These are phyloP conservation scores for Brachirus orientalis DNA, from an alignment of 2,113 vertebrate species.

Conservation along the genomic window DNA sequence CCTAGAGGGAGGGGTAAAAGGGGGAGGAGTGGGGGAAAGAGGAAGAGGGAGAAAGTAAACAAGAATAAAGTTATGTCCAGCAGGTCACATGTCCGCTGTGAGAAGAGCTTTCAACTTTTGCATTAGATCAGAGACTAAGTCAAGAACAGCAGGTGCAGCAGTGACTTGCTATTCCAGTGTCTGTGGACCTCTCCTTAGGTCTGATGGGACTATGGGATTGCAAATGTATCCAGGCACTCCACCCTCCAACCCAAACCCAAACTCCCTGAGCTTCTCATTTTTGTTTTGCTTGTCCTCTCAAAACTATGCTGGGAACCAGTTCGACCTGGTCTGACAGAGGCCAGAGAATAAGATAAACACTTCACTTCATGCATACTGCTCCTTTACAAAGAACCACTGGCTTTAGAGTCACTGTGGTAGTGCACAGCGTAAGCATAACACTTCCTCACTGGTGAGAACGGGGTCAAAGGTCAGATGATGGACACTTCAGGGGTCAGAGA, in stretches of 20 bases:
- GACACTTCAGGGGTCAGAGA: slow-evolving; percentile 47
- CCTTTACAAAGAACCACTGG: slow-evolving; percentile 69
- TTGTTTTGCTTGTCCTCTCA: slow-evolving; percentile 77
- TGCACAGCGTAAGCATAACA: slow-evolving; percentile 46
- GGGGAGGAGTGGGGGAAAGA: slow-evolving; percentile 36
- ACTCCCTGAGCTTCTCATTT: slow-evolving; percentile 24
- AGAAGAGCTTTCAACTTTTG: slow-evolving; percentile 34
- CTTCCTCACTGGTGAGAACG: slow-evolving; percentile 58
- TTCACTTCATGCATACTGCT: slow-evolving; percentile 77
- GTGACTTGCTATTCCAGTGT: background rate
- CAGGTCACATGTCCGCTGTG: slow-evolving; percentile 23
- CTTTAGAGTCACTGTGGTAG: slow-evolving; percentile 34
- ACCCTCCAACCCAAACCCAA: slow-evolving; percentile 27
- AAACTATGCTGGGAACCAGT: slow-evolving; percentile 79
- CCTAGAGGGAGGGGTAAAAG: slow-evolving; percentile 52
- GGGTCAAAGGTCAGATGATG: slow-evolving; percentile 61
- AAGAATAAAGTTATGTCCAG: slow-evolving; percentile 32
- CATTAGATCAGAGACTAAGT: slow-evolving; percentile 55
- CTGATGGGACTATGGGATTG: slow-evolving; percentile 4
- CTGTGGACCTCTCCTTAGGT: background rate
- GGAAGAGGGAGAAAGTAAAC: slow-evolving; percentile 54
- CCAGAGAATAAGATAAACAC: slow-evolving; percentile 79
- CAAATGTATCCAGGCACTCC: slow-evolving; percentile 24
- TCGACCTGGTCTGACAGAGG: slow-evolving; percentile 75
- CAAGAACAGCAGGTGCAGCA: background rate